Percentiles rank a stretch among this genome's conserved stretches.
Evolutionary conservation across 2,888 invertebrate species (phyloP).

Genomic region (Pseudococcus longispinus): DNA sequence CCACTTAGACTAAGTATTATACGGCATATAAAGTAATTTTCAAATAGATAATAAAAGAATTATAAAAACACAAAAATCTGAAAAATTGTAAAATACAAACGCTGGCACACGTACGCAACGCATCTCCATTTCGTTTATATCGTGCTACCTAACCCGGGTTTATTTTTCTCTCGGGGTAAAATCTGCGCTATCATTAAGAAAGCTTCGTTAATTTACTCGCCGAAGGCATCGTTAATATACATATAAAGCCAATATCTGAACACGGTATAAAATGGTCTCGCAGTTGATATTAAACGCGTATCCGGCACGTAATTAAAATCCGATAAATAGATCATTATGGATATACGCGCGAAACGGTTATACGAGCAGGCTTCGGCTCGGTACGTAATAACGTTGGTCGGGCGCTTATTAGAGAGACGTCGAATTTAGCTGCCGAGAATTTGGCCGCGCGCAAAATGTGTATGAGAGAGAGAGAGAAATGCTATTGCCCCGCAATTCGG

Average conservation of each 20-base stretch:
- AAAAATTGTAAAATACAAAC: no score
- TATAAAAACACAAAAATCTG: no score
- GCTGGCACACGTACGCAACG: not conserved
- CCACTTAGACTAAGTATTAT: no score
- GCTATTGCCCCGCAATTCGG: constrained; percentile 40
- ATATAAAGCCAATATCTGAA: not conserved
- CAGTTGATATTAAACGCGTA: constrained; percentile 16
- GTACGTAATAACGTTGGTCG: not conserved
- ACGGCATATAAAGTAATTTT: no score
- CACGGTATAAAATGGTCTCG: not conserved
- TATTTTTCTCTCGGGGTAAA: not conserved
- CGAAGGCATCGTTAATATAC: constrained; percentile 24
- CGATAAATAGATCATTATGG: constrained; percentile 35
- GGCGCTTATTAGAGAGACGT: constrained; percentile 19
- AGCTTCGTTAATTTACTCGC: constrained; percentile 24
- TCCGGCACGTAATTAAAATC: constrained; percentile 34
- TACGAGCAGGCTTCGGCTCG: not conserved
- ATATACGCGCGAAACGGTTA: not conserved
- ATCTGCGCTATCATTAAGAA: not conserved
- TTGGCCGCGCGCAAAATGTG: constrained; percentile 24
- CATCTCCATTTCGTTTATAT: not conserved
- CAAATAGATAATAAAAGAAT: no score
- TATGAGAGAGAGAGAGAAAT: not conserved
- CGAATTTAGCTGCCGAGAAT: constrained; percentile 29
- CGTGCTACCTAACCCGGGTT: not conserved